Evolutionary conservation across 2,113 vertebrate genomes (phyloP), one percentile per base, ranked within the genome.

Genomic region (Campylomormyrus tamandua): DNA sequence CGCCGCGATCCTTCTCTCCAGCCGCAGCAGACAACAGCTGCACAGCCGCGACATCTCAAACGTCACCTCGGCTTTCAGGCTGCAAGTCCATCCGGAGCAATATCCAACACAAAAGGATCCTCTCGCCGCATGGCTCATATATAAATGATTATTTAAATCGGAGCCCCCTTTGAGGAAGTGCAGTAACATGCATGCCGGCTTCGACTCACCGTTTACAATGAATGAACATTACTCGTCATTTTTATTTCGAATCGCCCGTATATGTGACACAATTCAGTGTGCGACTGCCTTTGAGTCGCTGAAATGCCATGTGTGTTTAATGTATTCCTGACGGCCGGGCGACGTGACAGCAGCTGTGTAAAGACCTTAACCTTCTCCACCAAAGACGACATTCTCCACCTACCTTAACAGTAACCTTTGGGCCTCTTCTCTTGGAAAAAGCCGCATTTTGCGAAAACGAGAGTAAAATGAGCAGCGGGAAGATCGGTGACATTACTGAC

Each of bases 331-430:
- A 19, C 39, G 35, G 35, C 77, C 19, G 3, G 13, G 39, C 31
- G 31, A 45, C 31, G 39, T 83, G 77, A 83, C 39, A 39, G 31
- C 77, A 45, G 77, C 77, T 45, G 39, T 45, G 77, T 9, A 39
- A 83, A 42, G 35, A 42, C 39, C 19, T 24, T 45, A 83, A 83
- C 39, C 77, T 42, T 45, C 77, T 83, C 77, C 77, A 42, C 13
- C 42, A 21, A 21, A 83, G 35, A 83, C 77, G 42, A 42, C 39
- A 48, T 42, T 45, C 85, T 21, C n/a, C 48, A 62, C 77, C 80
- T 84, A 97, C 96, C 96, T 97, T 96, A 58, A 96, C 95, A 11
- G 96, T 97, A 86, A 97, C 96, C 91, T 91, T 96, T 74, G 96
- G 96, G 80, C 96, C 96, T 1, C 89, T 94, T 0, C 92, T 90